Conservation (phyloP, 2,113 vertebrate genomes). For the Anguilla japonica region DNA sequence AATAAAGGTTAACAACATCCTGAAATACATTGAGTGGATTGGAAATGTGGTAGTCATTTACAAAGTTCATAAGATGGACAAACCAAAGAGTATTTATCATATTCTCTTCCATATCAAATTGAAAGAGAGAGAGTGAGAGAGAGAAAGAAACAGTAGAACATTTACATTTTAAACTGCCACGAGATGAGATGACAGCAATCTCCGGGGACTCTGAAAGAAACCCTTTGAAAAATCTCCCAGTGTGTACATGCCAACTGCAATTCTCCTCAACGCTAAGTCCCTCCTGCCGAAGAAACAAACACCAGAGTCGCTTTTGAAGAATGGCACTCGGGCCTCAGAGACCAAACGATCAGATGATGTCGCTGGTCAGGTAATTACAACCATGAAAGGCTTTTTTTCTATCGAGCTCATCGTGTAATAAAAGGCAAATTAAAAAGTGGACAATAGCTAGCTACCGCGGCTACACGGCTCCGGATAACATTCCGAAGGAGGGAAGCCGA, state of each 20-base stretch:
- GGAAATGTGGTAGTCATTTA: no score
- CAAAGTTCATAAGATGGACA: no score
- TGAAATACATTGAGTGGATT: no score
- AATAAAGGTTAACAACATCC: no score
- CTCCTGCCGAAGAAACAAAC: slow-evolving; percentile 49
- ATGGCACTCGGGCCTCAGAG: slow-evolving; percentile 39
- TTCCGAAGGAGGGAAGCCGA: slow-evolving; percentile 48
- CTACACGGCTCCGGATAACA: slow-evolving; percentile 54
- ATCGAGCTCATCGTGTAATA: slow-evolving; percentile 19
- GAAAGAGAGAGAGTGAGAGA: no score
- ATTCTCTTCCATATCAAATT: no score
- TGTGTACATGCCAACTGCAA: slow-evolving; percentile 52
- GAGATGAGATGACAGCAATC: slow-evolving; percentile 11
- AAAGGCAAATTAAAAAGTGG: slow-evolving; percentile 15
- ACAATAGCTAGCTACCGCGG: slow-evolving; percentile 44
- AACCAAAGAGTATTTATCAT: no score
- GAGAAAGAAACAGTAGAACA: not conserved
- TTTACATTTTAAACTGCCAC: slow-evolving; percentile 26
- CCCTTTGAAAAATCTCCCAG: slow-evolving; percentile 37
- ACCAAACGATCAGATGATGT: slow-evolving; percentile 56
- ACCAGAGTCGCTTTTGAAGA: slow-evolving; percentile 38
- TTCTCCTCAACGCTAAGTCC: slow-evolving; percentile 54
- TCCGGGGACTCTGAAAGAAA: slow-evolving; percentile 14
- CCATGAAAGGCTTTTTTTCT: slow-evolving; percentile 48
- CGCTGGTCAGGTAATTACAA: slow-evolving; percentile 56